A percentile compares a stretch with the other conserved stretches of the same genome.
Evolutionary conservation across 2,888 invertebrate genomes (phyloP).

Genomic region (Marronus borbonicus): DNA sequence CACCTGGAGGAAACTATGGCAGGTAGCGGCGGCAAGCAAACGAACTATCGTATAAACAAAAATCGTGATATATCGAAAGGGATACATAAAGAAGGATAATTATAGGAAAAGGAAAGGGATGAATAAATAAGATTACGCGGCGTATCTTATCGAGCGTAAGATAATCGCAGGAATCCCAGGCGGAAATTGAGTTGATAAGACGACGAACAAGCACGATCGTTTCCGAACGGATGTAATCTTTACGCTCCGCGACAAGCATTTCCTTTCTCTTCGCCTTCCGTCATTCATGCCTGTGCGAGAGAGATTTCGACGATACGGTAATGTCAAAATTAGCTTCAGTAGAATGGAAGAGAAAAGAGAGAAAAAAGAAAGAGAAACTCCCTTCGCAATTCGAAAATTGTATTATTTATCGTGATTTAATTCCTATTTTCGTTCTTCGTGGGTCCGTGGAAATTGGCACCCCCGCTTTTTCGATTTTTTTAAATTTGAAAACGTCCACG

Average conservation of each 20-base stretch:
- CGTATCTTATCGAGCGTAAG: background rate
- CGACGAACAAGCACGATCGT: background rate
- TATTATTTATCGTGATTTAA: too few species aligned
- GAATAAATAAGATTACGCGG: too few species aligned
- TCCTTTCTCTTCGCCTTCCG: too few species aligned
- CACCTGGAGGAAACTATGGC: slow-evolving; percentile 31
- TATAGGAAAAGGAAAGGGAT: background rate
- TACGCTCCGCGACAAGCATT: background rate
- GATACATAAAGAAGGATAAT: background rate
- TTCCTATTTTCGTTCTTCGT: too few species aligned
- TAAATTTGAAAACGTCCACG: too few species aligned
- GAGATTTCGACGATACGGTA: too few species aligned
- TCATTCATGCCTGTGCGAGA: background rate
- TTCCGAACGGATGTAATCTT: background rate
- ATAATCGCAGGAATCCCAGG: background rate
- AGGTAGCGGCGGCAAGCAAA: background rate
- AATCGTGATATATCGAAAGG: background rate
- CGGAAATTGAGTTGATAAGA: slow-evolving; percentile 6
- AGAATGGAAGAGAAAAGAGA: too few species aligned
- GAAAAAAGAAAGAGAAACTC: too few species aligned
- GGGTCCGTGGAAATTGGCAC: too few species aligned
- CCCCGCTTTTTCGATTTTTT: too few species aligned
- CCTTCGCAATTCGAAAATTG: too few species aligned
- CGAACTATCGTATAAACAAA: background rate
- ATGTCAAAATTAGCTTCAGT: too few species aligned